Conservation (phyloP, 2,888 invertebrate species). For the Caenorhabditis sp. region DNA sequence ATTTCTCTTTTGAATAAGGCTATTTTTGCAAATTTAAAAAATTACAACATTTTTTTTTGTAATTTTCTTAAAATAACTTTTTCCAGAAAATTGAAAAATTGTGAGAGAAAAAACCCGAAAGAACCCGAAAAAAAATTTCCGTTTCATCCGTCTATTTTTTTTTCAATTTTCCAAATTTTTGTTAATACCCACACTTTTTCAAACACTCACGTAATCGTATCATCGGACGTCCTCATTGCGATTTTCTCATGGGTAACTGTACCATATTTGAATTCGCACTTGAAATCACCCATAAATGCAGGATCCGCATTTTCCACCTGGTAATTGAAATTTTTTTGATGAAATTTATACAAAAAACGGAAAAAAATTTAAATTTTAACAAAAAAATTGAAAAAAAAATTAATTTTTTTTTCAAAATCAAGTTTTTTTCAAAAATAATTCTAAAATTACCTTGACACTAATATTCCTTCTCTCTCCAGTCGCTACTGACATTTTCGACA, state of each 20-base stretch:
- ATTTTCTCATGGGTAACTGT: conserved; percentile 70
- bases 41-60: no score
- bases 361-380: conserved; percentile 9
- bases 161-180: conserved; percentile 6
- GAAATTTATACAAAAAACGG: neutral
- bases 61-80: no score
- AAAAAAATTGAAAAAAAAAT: conserved; percentile 3
- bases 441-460: conserved; percentile 79
- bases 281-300: conserved; percentile 82
- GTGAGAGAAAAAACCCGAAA: neutral
- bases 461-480: conserved; percentile 83
- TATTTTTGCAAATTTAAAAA: no score
- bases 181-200: no score
- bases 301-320: conserved; percentile 75
- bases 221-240: conserved; percentile 64
- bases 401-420: neutral
- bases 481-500: conserved; percentile 83
- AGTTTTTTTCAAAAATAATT: no score
- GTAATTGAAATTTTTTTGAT: no score
- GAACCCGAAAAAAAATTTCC: neutral
- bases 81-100: no score
- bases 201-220: conserved; percentile 70
- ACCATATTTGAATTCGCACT: conserved; percentile 78
- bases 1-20: no score
- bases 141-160: conserved; percentile 2